Base-by-base conservation (phyloP, 1,140 invertebrate genomes). In the Batillaria attramentaria region DNA sequence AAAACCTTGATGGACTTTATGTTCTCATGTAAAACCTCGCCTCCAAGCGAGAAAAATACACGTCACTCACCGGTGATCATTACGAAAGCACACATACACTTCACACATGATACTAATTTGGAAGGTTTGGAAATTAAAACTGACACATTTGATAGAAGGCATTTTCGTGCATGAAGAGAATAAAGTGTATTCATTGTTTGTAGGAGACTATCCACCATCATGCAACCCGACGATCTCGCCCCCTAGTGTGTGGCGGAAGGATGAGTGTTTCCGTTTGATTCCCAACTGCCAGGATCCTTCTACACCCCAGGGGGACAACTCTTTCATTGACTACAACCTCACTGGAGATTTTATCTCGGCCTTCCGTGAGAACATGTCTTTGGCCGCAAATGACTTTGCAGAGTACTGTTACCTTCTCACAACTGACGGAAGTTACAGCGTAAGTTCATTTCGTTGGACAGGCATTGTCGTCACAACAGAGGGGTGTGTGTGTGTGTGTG, bases 211-310 rank as follows among this genome's bases (percentile, higher is more conserved):
- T 35, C 31, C 72, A 20, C 72, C 72, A 24, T 46, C 39, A 3
- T 74, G 72, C 54, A 31, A 8, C 46, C 72, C 72, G 8, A 24
- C 33, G 46, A 57, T 57, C 72, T 33, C 41, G 33, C 72, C 72
- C 8, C 72, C 72, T 13, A 37, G 31, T 24, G 72, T n/a, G 72
- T 74, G 72, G 72, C n/a, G 10, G 35, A 0, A 24, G 16, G 50
- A 28, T 33, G 1, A 6, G 54, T 74, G 72, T 28, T 74, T 74
- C 72, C 31, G 50, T 2, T 46, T 74, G 43, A 10, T 24, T 3
- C 72, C 72, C 46, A 39, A 57, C 35, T 74, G 72, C 35, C 60
- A 46, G 24, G 72, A 74, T 37, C 72, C 72, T 35, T 35, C 72
- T 1, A 60, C 50, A 24, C 50, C 37, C n/a, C 4, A 39, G 4